phyloP scores from a whole-genome alignment of 53 echinoderm and acorn worm species.

The Hippasteria phrygiana region DNA sequence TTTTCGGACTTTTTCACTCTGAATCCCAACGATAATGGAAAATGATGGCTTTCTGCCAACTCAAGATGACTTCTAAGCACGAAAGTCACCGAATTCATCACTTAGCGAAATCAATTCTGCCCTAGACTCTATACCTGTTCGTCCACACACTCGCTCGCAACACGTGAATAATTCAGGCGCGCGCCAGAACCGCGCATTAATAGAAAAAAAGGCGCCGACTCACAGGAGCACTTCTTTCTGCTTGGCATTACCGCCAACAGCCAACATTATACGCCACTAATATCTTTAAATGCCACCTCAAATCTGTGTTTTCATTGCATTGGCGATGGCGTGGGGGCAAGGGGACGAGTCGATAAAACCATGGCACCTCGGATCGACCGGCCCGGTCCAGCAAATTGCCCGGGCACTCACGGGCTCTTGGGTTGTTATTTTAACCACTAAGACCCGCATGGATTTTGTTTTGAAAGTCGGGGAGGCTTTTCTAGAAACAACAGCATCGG shows the following conservation, averaged over 20 bases:
- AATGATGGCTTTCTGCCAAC: background rate
- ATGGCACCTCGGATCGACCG: constrained; percentile 60
- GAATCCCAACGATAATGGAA: background rate
- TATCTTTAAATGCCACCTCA: constrained; percentile 62
- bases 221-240: constrained; percentile 52
- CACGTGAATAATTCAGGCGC: constrained; percentile 48
- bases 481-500: constrained; percentile 44
- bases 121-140: background rate
- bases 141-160: background rate
- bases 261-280: constrained; percentile 55
- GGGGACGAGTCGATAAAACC: constrained; percentile 17
- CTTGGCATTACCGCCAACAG: constrained; percentile 61
- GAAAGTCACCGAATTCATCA: constrained; percentile 22
- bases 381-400: constrained; percentile 25
- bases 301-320: constrained; percentile 63
- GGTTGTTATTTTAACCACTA: constrained; percentile 62
- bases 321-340: constrained; percentile 33
- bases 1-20: too few relatives aligned
- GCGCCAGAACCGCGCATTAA: background rate
- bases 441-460: constrained; percentile 63
- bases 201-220: constrained; percentile 31
- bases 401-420: constrained; percentile 46
- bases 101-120: constrained; percentile 50
- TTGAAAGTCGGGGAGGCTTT: constrained; percentile 43
- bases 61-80: background rate